These are phyloP conservation scores for Graphium colonna DNA, from an alignment of 2,888 invertebrate genomes.

Conservation along the genomic window DNA sequence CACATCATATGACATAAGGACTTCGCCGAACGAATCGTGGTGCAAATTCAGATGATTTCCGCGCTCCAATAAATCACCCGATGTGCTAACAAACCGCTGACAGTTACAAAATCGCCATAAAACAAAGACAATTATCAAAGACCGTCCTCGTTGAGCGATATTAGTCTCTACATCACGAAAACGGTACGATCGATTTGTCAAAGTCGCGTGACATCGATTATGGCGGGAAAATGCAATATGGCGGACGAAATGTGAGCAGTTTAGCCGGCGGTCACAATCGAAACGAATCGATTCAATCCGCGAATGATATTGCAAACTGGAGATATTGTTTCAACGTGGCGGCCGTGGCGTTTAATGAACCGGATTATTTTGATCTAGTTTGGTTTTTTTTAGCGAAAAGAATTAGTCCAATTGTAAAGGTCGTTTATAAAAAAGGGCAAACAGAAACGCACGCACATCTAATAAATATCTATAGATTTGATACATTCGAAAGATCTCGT, in stretches of 20 bases:
- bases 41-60: conserved; percentile 63
- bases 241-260: conserved; percentile 45
- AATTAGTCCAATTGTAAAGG: neutral
- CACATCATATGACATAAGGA: conserved; percentile 26
- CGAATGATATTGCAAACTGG: conserved; percentile 54
- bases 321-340: conserved; percentile 58
- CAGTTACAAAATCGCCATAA: conserved; percentile 66
- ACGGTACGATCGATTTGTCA: conserved; percentile 41
- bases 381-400: neutral
- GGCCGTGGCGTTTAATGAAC: conserved; percentile 55
- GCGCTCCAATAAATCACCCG: conserved; percentile 73
- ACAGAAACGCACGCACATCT: too few relatives aligned
- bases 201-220: conserved; percentile 41
- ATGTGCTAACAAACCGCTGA: conserved; percentile 59
- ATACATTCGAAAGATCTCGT: neutral
- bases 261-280: conserved; percentile 52
- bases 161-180: conserved; percentile 31
- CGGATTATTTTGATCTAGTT: conserved; percentile 56
- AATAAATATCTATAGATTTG: too few relatives aligned
- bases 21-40: conserved; percentile 50
- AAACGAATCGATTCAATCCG: conserved; percentile 68
- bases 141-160: conserved; percentile 31
- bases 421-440: too few relatives aligned
- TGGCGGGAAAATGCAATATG: conserved; percentile 37
- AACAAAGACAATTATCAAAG: conserved; percentile 60